Evolutionary conservation across 2,797 vertebrate species (phyloP).

Genomic region (Gambusia yucatana): DNA sequence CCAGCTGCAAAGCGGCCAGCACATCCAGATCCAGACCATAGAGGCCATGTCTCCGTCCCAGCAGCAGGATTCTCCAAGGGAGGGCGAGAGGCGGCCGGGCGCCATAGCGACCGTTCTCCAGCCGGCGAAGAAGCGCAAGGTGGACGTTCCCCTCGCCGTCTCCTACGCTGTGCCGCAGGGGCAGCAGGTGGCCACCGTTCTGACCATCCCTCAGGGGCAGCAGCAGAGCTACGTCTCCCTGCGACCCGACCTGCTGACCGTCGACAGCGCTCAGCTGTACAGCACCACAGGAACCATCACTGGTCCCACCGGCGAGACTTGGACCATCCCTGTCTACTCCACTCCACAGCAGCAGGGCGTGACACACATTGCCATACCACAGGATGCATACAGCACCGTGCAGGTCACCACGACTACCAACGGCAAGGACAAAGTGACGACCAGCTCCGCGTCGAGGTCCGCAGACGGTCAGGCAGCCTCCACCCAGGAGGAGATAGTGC

Average conservation of each 20-base stretch:
- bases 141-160: slow-evolving; percentile 95
- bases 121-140: slow-evolving; percentile 98
- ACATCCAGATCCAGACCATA: slow-evolving; percentile 97
- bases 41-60: slow-evolving; percentile 90
- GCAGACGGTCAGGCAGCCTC: slow-evolving; percentile 77
- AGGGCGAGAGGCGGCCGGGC: slow-evolving; percentile 86
- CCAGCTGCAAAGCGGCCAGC: slow-evolving; percentile 85
- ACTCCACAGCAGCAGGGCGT: slow-evolving; percentile 96
- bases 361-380: slow-evolving; percentile 97
- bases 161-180: slow-evolving; percentile 95
- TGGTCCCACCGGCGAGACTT: slow-evolving; percentile 96
- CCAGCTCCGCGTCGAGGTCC: slow-evolving; percentile 49
- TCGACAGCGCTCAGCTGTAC: slow-evolving; percentile 97
- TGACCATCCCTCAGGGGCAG: slow-evolving; percentile 98
- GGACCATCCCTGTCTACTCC: slow-evolving; percentile 99
- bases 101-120: slow-evolving; percentile 91
- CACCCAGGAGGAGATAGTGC: slow-evolving; percentile 95
- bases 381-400: slow-evolving; percentile 93
- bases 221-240: slow-evolving; percentile 98
- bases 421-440: slow-evolving; percentile 85
- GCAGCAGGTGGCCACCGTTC: slow-evolving; percentile 95
- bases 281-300: slow-evolving; percentile 98
- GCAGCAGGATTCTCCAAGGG: slow-evolving; percentile 90
- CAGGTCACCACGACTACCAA: slow-evolving; percentile 90
- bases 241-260: slow-evolving; percentile 95